Conservation (phyloP, 2,888 invertebrate genomes). For the Romanomermis culicivorax region DNA sequence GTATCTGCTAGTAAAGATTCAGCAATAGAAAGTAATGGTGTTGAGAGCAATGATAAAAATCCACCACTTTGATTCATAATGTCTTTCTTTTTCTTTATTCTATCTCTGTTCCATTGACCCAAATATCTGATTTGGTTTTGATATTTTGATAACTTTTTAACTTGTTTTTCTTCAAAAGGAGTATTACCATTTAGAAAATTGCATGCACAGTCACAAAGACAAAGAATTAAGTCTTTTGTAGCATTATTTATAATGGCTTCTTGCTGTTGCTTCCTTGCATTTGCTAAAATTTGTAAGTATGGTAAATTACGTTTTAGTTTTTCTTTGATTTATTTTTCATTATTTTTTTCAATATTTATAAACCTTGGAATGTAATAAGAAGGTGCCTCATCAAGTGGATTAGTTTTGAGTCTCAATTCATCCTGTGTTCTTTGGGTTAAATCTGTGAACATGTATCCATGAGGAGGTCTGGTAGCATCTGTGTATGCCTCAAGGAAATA, state of each 20-base stretch:
- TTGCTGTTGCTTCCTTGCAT: neutral
- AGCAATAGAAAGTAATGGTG: neutral
- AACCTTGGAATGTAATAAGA: neutral
- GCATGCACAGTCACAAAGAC: neutral
- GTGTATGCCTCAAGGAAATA: conserved; percentile 4
- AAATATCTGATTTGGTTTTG: neutral
- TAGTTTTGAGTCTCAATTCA: neutral
- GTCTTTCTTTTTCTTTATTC: neutral
- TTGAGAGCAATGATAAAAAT: neutral
- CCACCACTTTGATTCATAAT: neutral
- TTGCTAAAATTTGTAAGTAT: neutral
- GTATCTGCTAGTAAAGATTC: neutral
- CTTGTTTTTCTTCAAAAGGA: neutral
- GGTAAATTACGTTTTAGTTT: neutral
- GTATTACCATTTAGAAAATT: neutral
- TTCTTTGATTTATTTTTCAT: neutral
- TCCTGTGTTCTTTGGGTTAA: conserved; percentile 3
- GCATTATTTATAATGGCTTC: neutral
- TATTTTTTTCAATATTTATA: neutral
- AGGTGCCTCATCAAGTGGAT: neutral
- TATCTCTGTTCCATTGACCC: neutral
- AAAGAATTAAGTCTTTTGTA: neutral
- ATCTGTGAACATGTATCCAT: conserved; percentile 9
- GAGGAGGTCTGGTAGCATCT: conserved; percentile 4
- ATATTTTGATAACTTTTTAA: neutral